These are phyloP conservation scores for Syndactyla subalaris DNA, from an alignment of 2,797 vertebrate genomes.

Conservation along the genomic window DNA sequence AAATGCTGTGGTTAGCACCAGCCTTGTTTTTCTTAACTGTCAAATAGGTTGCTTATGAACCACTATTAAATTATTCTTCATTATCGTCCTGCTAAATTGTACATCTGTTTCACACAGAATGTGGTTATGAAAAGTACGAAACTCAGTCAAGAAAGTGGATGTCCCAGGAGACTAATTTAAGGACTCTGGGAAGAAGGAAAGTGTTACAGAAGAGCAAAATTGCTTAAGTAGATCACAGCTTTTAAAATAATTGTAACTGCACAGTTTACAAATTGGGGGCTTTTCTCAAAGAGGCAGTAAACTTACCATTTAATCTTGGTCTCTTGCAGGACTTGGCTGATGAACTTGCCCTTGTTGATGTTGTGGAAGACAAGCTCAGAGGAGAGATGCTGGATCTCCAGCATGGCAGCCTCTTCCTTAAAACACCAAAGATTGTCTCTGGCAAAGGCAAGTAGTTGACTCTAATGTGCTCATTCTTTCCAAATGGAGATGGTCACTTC, in stretches of 20 bases:
- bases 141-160: background rate
- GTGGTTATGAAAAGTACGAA: background rate
- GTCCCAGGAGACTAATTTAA: background rate
- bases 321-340: slow-evolving; percentile 89
- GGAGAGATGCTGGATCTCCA: slow-evolving; percentile 97
- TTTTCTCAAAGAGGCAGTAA: background rate
- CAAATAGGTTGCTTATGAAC: background rate
- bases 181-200: background rate
- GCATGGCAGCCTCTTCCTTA: slow-evolving; percentile 95
- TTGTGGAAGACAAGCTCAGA: slow-evolving; percentile 96
- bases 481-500: background rate
- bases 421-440: slow-evolving; percentile 90
- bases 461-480: background rate
- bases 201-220: background rate
- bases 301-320: background rate
- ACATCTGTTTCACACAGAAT: background rate
- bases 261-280: background rate
- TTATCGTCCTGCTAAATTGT: background rate
- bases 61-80: background rate
- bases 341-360: slow-evolving; percentile 95
- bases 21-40: background rate
- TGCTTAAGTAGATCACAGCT: background rate
- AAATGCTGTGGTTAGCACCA: background rate
- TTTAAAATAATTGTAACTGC: background rate
- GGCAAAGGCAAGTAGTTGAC: slow-evolving; percentile 86